Conservation (phyloP, 2,797 vertebrate species). For the Silurus lanzhouensis region DNA sequence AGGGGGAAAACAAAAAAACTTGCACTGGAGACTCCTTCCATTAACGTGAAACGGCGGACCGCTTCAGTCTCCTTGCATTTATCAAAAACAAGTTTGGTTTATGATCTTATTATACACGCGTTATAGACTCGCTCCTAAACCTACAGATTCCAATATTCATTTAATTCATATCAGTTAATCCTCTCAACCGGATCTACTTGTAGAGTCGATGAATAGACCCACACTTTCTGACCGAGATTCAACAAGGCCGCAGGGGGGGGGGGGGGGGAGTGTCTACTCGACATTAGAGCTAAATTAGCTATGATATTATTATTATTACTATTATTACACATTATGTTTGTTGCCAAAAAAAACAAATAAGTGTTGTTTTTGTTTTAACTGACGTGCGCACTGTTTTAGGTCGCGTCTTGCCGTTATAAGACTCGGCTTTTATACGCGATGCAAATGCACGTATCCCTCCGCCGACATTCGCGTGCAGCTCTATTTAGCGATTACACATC, state of each 20-base stretch:
- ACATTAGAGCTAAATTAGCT: too few species aligned
- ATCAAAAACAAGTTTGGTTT: not conserved
- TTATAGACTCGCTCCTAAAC: too few species aligned
- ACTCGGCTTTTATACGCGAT: not conserved
- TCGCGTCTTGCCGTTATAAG: not conserved
- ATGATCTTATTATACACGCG: not conserved
- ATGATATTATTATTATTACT: too few species aligned
- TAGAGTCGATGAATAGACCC: too few species aligned
- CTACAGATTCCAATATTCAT: too few species aligned
- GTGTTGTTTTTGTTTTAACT: too few species aligned
- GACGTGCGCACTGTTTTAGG: not conserved
- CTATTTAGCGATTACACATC: too few species aligned
- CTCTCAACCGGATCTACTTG: not conserved
- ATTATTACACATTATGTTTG: too few species aligned
- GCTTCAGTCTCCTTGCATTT: too few species aligned
- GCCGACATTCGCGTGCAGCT: not conserved
- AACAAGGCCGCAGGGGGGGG: too few species aligned
- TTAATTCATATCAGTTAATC: not conserved
- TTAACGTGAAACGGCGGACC: not conserved
- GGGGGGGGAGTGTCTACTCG: too few species aligned
- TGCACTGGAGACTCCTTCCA: constrained; percentile 12
- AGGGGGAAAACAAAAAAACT: not conserved
- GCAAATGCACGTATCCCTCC: not conserved
- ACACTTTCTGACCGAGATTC: constrained; percentile 6
- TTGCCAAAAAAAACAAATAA: not conserved